Base-by-base conservation (phyloP, 1,140 invertebrate species). In the Rhizoglyphus robini region DNA sequence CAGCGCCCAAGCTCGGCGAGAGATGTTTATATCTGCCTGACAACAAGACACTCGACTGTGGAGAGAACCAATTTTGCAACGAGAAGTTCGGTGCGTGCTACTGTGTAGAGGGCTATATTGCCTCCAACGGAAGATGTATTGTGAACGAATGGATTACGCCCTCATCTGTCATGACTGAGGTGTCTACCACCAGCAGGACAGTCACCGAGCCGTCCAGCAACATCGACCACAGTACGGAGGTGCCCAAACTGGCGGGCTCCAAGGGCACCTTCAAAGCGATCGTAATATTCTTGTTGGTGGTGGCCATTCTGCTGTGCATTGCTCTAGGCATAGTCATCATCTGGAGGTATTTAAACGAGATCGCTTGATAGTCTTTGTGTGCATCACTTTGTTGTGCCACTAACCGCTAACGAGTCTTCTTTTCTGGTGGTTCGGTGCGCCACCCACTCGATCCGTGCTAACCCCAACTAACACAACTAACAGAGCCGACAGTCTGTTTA, bases 281-380 rank as follows among this genome's bases (percentile, higher is more conserved):
- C n/a, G 63, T 64, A 25, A 64, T 64, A 30, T 64, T 64, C 31
- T 38, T 64, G 34, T 57, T 64, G 46, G 25, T 64, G 31, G 20
- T 64, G 23, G 63, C 63, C 1, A 64, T 64, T 3, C 54, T 64
- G 34, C 27, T 64, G 25, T 64, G 63, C 46, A 64, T 64, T 51
- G 63, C 63, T 13, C 31, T 64, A 20, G 63, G 20, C 11, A 48
- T 64, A 5, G 63, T 64, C 25, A 48, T 64, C 46, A 64, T 64
- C 15, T 64, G 63, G 63, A 64, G 63, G 63, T 64, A 64, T 64
- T 11, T 20, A 5, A 64, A 51, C 48, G 1, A 47, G 23, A 58
- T 62, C 4, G 18, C n/a, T 62, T 46, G 18, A 49, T 38, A 20
- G 3, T 46, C 15, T 46, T 46, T 46, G 2, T 46, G 18, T 49